Evolutionary conservation across 2,113 vertebrate species (phyloP), one percentile per base, ranked within the genome.

Genomic region (Syrrhaptes paradoxus): DNA sequence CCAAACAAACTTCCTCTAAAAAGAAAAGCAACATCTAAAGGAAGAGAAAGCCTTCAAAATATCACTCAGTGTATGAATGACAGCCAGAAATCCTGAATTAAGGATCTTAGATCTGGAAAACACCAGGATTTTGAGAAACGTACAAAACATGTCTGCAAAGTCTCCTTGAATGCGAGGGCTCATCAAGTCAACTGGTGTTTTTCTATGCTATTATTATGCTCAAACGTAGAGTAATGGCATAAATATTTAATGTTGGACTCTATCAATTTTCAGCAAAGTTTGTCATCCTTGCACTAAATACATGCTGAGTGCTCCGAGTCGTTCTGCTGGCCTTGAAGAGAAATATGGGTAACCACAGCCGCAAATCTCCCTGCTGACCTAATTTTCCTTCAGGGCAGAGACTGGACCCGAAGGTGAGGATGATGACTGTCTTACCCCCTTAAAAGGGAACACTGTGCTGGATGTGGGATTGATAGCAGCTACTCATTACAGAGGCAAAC

Each of bases 401-500:
- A 59, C 32, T 51, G n/a, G 31, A 85, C 58, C 57, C 73, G 61
- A 72, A 88, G 72, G 82, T 92, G 65, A 83, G 61, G 43, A 79
- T 18, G 4, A 34, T 19, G 20, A 75, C 29, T 78, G 17, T 61
- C 71, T 89, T 89, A 72, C 5, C 13, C 25, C 10, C 1, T 68
- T 87, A 85, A 82, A 43, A 73, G 25, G 19, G 28, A 92, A 78
- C 41, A 52, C 58, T 76, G 45, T 93, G 81, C 59, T 95, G 34
- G 43, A 51, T 68, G 41, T 79, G 70, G 65, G 22, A 74, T 61
- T 89, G 43, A 78, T 85, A 89, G 57, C 48, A 85, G 80, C 58
- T 87, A 85, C 83, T 94, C 63, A 68, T 93, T 94, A 92, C 3
- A 5, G 83, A 87, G 61, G 72, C 32, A 94, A 95, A 81, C 17